phyloP scores from a whole-genome alignment of 2,888 invertebrate species.

The Acleris cristana region DNA sequence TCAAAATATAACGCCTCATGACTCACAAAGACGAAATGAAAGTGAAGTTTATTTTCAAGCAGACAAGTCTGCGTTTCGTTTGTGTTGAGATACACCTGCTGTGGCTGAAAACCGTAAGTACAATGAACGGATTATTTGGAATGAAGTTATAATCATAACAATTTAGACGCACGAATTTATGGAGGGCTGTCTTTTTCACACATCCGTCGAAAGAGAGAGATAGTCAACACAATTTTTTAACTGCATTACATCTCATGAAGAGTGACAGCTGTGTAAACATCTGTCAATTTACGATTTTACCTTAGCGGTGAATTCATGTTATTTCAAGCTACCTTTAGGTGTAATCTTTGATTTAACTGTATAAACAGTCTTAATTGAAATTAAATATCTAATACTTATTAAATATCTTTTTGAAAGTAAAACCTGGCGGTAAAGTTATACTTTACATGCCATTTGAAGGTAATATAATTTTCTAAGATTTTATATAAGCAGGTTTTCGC shows the following conservation, averaged over 20 bases:
- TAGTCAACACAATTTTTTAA: conserved; percentile 21
- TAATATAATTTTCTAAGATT: too few species aligned
- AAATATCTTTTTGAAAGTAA: too few species aligned
- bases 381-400: too few species aligned
- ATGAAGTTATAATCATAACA: conserved; percentile 22
- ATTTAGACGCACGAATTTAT: background rate
- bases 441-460: too few species aligned
- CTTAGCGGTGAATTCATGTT: background rate
- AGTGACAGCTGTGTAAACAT: conserved; percentile 33
- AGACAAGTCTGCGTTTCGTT: conserved; percentile 21
- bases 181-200: conserved; percentile 9
- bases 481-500: too few species aligned
- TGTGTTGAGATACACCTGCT: conserved; percentile 31
- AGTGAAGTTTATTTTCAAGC: conserved; percentile 26
- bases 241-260: conserved; percentile 19
- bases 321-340: too few species aligned
- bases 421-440: too few species aligned
- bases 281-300: conserved; percentile 8
- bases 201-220: conserved; percentile 4
- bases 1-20: conserved; percentile 25
- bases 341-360: too few species aligned
- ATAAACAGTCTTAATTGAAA: too few species aligned
- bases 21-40: conserved; percentile 18
- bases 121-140: conserved; percentile 23
- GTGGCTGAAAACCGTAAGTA: conserved; percentile 23